Percentiles rank a stretch among this genome's conserved stretches.
These are phyloP conservation scores for Acanthis flammea DNA, from an alignment of 2,797 vertebrate genomes.

Conservation along the genomic window DNA sequence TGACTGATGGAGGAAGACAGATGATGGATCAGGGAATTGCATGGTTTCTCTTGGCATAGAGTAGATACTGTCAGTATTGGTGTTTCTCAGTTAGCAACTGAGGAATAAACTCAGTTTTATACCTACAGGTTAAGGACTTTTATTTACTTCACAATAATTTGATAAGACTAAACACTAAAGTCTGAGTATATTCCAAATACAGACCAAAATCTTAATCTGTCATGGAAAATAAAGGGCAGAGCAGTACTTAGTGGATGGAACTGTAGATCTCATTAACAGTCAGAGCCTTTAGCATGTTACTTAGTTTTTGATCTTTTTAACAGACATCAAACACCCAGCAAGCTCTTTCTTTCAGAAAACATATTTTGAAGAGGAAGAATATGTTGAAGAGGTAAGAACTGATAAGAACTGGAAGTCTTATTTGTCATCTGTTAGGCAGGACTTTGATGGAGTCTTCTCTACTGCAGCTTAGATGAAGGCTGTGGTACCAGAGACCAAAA, in stretches of 20 bases:
- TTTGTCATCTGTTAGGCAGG: neutral
- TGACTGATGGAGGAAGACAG: neutral
- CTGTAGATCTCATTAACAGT: neutral
- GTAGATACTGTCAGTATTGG: neutral
- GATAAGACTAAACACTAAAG: neutral
- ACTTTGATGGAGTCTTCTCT: neutral
- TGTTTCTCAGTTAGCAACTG: neutral
- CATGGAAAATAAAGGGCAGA: neutral
- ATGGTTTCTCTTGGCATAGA: neutral
- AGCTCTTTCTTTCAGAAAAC: neutral
- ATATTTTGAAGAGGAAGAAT: neutral
- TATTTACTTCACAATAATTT: neutral
- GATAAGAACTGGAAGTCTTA: neutral
- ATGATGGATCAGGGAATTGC: neutral
- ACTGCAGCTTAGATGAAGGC: neutral
- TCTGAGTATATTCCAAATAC: neutral
- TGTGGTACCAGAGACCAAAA: neutral
- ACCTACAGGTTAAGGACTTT: neutral
- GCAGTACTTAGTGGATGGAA: neutral
- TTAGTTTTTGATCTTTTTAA: constrained; percentile 2
- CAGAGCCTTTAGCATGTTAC: neutral
- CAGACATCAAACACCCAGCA: neutral
- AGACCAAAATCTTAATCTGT: neutral
- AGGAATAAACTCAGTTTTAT: neutral
- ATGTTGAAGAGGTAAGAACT: neutral